These are phyloP conservation scores for Pachyrhynchus sulphureomaculatus DNA, from an alignment of 1,140 invertebrate species.

Conservation along the genomic window DNA sequence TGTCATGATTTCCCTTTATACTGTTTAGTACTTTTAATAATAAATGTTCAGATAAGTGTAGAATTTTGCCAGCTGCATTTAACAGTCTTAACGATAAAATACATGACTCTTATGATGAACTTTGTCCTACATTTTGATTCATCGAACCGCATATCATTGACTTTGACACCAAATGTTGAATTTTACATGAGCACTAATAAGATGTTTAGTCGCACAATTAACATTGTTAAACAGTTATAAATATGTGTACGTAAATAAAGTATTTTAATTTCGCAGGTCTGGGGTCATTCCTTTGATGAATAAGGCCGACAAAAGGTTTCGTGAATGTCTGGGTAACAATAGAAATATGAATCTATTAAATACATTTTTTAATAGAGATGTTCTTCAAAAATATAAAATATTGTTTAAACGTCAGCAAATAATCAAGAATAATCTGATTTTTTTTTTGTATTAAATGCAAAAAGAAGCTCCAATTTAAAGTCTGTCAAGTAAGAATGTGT, in stretches of 20 bases:
- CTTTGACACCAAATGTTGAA: conserved; percentile 7
- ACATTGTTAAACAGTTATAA: conserved; percentile 14
- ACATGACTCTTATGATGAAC: conserved; percentile 1
- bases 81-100: background rate
- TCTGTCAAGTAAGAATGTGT: no score
- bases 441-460: no score
- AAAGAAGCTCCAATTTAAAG: no score
- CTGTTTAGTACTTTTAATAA: no score
- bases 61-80: no score
- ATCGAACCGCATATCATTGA: conserved; percentile 20
- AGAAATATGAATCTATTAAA: no score
- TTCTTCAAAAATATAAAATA: no score
- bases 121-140: conserved; percentile 18
- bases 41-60: no score
- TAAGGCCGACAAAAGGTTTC: background rate
- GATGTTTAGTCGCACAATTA: conserved; percentile 12
- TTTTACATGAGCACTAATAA: conserved; percentile 13
- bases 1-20: no score
- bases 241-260: background rate
- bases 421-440: no score
- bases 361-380: no score
- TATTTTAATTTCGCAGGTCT: conserved; percentile 12
- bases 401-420: no score
- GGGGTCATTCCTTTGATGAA: conserved; percentile 10
- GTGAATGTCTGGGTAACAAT: background rate